Evolutionary conservation across 2,113 vertebrate species (phyloP).

Genomic region (Setophaga kirtlandii): DNA sequence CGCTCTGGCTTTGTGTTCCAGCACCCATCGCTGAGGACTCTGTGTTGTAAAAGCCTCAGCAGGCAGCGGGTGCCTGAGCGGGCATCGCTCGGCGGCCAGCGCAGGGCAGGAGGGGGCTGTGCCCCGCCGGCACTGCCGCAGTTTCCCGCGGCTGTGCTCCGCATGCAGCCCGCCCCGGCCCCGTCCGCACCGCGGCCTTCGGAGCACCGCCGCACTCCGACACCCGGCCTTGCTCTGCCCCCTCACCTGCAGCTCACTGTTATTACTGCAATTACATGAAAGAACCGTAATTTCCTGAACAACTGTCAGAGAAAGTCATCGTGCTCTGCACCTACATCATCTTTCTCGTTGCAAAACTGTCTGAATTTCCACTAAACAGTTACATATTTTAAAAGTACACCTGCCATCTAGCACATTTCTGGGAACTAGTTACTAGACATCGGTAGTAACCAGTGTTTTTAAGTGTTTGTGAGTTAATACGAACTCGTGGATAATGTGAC

Average conservation of each 20-base stretch:
- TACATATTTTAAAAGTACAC: background rate
- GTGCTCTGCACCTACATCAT: background rate
- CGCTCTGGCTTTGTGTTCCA: rapidly evolving
- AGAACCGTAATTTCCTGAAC: background rate
- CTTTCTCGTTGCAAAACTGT: background rate
- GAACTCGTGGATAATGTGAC: background rate
- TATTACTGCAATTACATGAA: background rate
- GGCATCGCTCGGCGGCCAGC: rapidly evolving
- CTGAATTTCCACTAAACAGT: conserved; percentile 17
- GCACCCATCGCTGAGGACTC: background rate
- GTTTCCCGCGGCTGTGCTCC: rapidly evolving
- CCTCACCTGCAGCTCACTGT: background rate
- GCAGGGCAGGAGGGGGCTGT: background rate
- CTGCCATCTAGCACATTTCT: background rate
- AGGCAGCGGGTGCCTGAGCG: background rate
- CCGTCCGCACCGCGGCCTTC: rapidly evolving
- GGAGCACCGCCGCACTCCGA: rapidly evolving
- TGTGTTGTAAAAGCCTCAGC: background rate
- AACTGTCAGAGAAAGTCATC: background rate
- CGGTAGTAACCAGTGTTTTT: background rate
- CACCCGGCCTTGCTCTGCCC: background rate
- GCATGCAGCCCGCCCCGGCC: rapidly evolving
- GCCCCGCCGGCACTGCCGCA: rapidly evolving
- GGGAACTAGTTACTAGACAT: conserved; percentile 21
- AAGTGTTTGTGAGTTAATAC: background rate